These are phyloP conservation scores for Drosophila quadrilineata DNA, from an alignment of 1,140 invertebrate species.

Conservation along the genomic window DNA sequence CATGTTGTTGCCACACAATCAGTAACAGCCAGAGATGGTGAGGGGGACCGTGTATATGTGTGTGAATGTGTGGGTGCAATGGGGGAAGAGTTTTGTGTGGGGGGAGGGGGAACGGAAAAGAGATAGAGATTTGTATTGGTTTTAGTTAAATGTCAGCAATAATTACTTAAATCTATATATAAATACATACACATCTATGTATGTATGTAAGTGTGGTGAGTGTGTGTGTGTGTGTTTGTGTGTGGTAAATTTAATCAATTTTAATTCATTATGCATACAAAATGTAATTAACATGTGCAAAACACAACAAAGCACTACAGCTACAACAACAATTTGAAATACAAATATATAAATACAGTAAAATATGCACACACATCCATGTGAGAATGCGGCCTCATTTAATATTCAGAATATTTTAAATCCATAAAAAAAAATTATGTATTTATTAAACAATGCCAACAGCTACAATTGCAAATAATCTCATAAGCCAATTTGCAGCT, in stretches of 20 bases:
- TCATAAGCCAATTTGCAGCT: too few species aligned
- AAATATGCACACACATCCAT: not conserved
- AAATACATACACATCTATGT: constrained; percentile 6
- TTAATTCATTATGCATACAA: constrained; percentile 37
- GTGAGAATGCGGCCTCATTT: too few species aligned
- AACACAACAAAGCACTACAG: constrained; percentile 4
- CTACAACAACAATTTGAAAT: constrained; percentile 8
- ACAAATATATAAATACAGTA: constrained; percentile 4
- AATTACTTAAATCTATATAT: not conserved
- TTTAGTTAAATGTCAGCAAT: too few species aligned
- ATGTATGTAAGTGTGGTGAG: not conserved
- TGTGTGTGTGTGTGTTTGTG: not conserved
- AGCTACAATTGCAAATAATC: too few species aligned
- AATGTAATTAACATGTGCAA: constrained; percentile 35
- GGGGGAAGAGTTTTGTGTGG: not conserved
- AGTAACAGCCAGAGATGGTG: constrained; percentile 20
- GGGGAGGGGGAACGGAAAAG: constrained; percentile 1
- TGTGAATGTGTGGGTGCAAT: not conserved
- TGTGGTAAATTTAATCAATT: constrained; percentile 24
- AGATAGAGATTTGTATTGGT: constrained; percentile 31
- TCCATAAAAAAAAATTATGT: not conserved
- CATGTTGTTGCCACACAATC: constrained; percentile 21
- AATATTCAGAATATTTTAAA: not conserved
- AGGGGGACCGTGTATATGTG: not conserved
- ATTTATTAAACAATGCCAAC: not conserved